Conservation (phyloP, 2,888 invertebrate species). For the Agelastica alni region DNA sequence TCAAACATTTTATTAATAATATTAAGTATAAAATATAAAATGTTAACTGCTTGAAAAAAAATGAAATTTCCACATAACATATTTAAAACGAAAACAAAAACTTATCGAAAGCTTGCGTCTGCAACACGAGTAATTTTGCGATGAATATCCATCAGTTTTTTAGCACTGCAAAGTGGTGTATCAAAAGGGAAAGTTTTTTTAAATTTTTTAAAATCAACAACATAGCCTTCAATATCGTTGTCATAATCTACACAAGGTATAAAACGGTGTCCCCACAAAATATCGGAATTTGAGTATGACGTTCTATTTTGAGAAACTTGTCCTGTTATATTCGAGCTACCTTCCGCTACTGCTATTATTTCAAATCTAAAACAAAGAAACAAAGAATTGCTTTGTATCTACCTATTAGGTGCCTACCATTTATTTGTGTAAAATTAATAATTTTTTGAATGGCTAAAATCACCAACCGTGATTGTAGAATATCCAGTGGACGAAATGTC, state of each 20-base stretch:
- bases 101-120: neutral
- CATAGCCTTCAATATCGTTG: slow-evolving; percentile 62
- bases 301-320: slow-evolving; percentile 74
- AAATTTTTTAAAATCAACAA: slow-evolving; percentile 67
- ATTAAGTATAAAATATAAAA: too few species aligned
- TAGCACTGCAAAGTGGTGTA: slow-evolving; percentile 87
- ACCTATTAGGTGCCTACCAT: too few species aligned
- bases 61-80: too few species aligned
- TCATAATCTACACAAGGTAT: slow-evolving; percentile 60
- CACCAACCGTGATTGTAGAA: slow-evolving; percentile 38
- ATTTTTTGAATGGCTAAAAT: neutral
- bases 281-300: slow-evolving; percentile 78
- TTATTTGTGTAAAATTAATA: neutral
- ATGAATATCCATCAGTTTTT: slow-evolving; percentile 72
- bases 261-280: slow-evolving; percentile 83
- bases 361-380: slow-evolving; percentile 66
- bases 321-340: slow-evolving; percentile 78
- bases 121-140: neutral
- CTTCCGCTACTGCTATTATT: slow-evolving; percentile 80
- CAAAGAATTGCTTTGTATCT: too few species aligned
- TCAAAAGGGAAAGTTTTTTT: slow-evolving; percentile 69
- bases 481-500: slow-evolving; percentile 73
- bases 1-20: too few species aligned
- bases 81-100: too few species aligned
- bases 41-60: too few species aligned